Evolutionary conservation across 2,113 vertebrate genomes (phyloP), one percentile per base, ranked within the genome.

Genomic region (Ciconia maguari): DNA sequence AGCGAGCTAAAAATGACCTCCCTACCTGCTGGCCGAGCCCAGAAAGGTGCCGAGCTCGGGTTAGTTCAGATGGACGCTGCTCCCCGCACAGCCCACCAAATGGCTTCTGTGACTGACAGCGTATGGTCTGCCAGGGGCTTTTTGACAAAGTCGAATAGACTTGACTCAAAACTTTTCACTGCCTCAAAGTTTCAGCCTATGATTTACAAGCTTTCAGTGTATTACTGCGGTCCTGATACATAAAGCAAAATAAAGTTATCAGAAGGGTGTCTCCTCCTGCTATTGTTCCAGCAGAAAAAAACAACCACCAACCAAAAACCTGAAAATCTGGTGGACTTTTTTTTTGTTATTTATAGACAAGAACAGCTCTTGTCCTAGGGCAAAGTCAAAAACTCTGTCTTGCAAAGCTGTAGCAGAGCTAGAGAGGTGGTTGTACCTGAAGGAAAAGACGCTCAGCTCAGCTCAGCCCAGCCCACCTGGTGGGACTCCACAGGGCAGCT

Each of bases 71-170:
- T 1, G 15, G 64, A 22, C 6, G 7, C 60, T 26, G 34, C 32
- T 61, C 19, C 36, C 17, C 1, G 4, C 17, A 7, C 32, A 38
- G 34, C 48, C 49, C 29, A 26, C 32, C 9, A 0, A 2, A 1
- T 12, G 32, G 13, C 17, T 79, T 32, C 41, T 32, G 34, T 32
- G 30, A 2, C n/a, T 81, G 65, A 13, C 1, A 0, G 21, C 1
- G 2, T n/a, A 19, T 2, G 24, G 19, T 54, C 48, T 70, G 55
- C 55, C 9, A 18, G 49, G 12, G 20, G n/a, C 22, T 58, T 44
- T 42, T 93, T 10, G 54, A 12, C 49, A 21, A 68, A 16, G 1
- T 16, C 38, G 36, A 21, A 26, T 2, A 20, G 38, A 64, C 54
- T 65, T 69, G 52, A 16, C 24, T 34, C 3, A 0, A 46, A 74